Base-by-base conservation (phyloP, 2,797 vertebrate species). In the Halcyon smyrnensis region DNA sequence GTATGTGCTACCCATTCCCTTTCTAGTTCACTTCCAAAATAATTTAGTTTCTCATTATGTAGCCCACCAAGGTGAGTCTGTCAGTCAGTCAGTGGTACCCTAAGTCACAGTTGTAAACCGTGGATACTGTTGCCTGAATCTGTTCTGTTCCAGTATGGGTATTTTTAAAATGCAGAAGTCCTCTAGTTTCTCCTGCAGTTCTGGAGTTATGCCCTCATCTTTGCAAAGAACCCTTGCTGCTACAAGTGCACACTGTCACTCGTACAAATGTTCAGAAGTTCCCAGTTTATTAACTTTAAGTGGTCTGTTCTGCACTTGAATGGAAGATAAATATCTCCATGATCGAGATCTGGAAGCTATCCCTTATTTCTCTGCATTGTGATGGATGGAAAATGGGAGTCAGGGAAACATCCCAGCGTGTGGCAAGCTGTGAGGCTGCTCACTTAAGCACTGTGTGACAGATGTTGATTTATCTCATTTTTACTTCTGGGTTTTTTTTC, bases 121-220 rank as follows among this genome's bases (percentile, higher is more conserved):
- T 12, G 71, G 36, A 11, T 57, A 1, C 34, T 20, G 34, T 45
- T 87, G 34, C 69, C 71, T 64, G n/a, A 50, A 39, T 84, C 20
- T 87, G 39, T 46, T 59, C 64, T 43, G 41, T 93, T 93, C 63
- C 0, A 0, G 15, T 69, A 19, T 50, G 50, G 53, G 12, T 87
- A 46, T 59, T 70, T 93, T 90, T 77, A 69, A 87, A 94, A 82
- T 75, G 76, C 90, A 75, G 67, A 95, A 96, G 91, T 94, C 30
- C 34, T 56, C 46, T 90, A 2, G 36, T 57, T 93, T 91, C 56
- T 90, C 17, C 50, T 67, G 75, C 71, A 56, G 39, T 65, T 85
- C 53, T 78, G 43, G 54, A 85, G 57, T 45, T 80, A 13, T 4
- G 30, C 43, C 21, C 71, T 79, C 16, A 1, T 74, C 64, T 70